These are phyloP conservation scores for Heterohyrax brucei DNA, from an alignment of 2,797 vertebrate species.

Conservation along the genomic window DNA sequence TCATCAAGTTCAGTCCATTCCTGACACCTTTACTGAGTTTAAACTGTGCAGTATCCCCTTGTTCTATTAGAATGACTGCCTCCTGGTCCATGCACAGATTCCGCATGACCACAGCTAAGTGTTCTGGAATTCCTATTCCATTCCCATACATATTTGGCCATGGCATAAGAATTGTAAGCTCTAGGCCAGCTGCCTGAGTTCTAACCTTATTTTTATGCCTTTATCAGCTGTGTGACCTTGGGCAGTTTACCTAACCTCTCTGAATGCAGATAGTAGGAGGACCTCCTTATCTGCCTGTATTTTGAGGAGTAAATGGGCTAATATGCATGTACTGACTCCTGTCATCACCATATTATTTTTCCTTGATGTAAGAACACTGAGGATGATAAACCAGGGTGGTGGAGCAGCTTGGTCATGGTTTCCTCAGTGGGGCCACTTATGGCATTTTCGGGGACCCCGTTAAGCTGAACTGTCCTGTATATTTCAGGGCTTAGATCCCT, in stretches of 20 bases:
- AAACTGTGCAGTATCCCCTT: too few relatives aligned
- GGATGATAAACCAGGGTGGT: neutral
- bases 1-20: too few relatives aligned
- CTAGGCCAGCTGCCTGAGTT: neutral
- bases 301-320: neutral
- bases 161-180: neutral
- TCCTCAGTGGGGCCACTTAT: rapidly evolving
- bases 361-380: neutral
- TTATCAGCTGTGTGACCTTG: neutral
- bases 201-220: neutral
- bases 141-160: neutral
- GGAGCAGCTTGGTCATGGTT: neutral
- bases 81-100: too few relatives aligned
- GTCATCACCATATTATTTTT: rapidly evolving
- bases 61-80: too few relatives aligned
- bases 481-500: neutral
- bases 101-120: too few relatives aligned
- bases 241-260: neutral
- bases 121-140: too few relatives aligned
- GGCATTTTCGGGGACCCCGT: neutral
- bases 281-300: rapidly evolving
- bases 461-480: neutral
- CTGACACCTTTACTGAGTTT: too few relatives aligned
- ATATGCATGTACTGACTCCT: rapidly evolving
- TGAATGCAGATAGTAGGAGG: neutral